Evolutionary conservation across 1,140 invertebrate genomes (phyloP).

Genomic region (Penaeus indicus): DNA sequence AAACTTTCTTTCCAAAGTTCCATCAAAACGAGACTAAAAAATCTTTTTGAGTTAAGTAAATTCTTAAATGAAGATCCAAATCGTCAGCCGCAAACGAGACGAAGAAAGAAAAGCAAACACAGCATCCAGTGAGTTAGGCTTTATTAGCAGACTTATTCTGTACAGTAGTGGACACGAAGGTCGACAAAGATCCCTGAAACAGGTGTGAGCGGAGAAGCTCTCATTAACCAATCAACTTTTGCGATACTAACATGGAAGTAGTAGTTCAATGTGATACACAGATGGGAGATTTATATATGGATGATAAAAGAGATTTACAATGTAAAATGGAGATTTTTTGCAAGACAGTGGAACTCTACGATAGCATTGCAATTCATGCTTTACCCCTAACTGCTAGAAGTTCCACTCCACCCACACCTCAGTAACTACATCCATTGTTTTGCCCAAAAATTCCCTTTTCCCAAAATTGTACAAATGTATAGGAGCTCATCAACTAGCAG

Average conservation of each 20-base stretch:
- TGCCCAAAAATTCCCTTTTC: constrained; percentile 41
- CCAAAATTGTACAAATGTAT: constrained; percentile 58
- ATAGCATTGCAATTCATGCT: neutral
- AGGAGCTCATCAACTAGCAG: constrained; percentile 35
- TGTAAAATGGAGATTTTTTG: neutral
- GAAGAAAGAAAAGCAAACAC: neutral
- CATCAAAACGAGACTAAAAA: no score
- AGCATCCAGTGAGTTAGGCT: constrained; percentile 56
- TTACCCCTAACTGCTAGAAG: constrained; percentile 35
- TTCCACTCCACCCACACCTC: constrained; percentile 60
- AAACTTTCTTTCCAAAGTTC: no score
- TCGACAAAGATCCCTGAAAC: constrained; percentile 63
- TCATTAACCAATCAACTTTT: constrained; percentile 15
- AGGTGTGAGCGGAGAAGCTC: constrained; percentile 58
- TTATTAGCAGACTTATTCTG: constrained; percentile 62
- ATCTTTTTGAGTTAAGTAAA: no score
- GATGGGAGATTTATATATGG: no score
- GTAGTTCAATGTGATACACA: no score
- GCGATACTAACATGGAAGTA: constrained; percentile 22
- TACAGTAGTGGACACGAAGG: constrained; percentile 62
- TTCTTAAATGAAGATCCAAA: no score
- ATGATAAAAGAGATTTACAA: no score
- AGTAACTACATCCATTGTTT: constrained; percentile 52
- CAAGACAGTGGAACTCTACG: constrained; percentile 1
- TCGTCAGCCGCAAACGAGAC: neutral